Percentiles rank a stretch among this genome's conserved stretches.
phyloP scores from a whole-genome alignment of 2,888 invertebrate species.

The Cynaeus angustus region DNA sequence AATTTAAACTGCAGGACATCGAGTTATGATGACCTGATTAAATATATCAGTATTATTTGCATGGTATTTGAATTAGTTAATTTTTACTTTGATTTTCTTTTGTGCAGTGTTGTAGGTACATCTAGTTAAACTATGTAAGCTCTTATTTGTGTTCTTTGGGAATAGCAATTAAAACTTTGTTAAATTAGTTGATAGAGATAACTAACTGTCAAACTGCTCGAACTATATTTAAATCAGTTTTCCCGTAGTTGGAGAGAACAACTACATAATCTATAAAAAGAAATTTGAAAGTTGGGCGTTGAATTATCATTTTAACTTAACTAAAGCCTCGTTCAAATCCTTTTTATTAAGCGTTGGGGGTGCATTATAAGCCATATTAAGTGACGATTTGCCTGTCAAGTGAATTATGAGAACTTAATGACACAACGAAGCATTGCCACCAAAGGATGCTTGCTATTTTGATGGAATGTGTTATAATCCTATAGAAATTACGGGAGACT shows the following conservation, averaged over 20 bases:
- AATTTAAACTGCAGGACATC: not conserved
- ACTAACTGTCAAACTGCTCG: slow-evolving; percentile 10
- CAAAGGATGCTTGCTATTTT: slow-evolving; percentile 44
- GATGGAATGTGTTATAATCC: slow-evolving; percentile 46
- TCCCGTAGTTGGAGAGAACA: not conserved
- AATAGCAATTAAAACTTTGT: slow-evolving; percentile 7
- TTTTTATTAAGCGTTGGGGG: slow-evolving; percentile 38
- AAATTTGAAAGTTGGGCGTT: slow-evolving; percentile 3
- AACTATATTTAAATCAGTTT: slow-evolving; percentile 10
- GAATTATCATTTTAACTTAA: slow-evolving; percentile 19
- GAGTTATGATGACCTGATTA: not conserved
- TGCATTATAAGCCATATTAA: slow-evolving; percentile 45
- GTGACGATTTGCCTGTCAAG: slow-evolving; percentile 46
- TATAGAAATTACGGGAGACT: slow-evolving; percentile 44
- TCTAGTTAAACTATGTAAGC: not conserved
- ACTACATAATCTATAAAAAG: slow-evolving; percentile 2
- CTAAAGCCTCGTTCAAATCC: slow-evolving; percentile 17
- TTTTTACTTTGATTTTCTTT: not conserved
- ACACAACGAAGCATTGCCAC: slow-evolving; percentile 37
- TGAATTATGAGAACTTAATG: slow-evolving; percentile 48
- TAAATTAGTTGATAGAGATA: slow-evolving; percentile 7
- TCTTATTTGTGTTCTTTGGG: not conserved
- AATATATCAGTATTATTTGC: no score
- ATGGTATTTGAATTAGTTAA: not conserved
- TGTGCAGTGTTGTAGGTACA: not conserved